Percentiles rank a stretch among this genome's conserved stretches.
Evolutionary conservation across 2,797 vertebrate genomes (phyloP).

Genomic region (Cossypha niveicapilla): DNA sequence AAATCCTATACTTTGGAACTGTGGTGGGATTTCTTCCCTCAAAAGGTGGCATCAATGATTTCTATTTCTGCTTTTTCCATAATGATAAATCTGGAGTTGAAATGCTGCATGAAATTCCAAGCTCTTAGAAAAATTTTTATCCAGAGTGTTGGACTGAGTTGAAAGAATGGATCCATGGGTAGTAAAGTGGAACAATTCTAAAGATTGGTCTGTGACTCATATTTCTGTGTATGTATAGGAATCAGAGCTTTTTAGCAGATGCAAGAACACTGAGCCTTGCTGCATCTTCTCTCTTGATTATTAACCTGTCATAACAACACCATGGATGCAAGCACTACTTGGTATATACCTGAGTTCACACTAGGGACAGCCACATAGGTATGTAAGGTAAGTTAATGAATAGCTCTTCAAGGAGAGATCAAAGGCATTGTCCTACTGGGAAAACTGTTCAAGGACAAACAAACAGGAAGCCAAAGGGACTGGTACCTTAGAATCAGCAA

Average conservation of each 20-base stretch:
- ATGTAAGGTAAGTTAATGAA: background rate
- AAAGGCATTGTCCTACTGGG: background rate
- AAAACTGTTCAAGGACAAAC: background rate
- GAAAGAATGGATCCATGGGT: background rate
- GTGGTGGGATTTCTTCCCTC: background rate
- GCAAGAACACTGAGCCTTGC: background rate
- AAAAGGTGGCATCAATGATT: background rate
- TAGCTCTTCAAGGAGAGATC: background rate
- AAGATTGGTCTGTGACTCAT: background rate
- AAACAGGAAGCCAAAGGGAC: background rate
- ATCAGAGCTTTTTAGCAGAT: background rate
- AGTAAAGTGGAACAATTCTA: background rate
- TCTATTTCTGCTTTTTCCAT: background rate
- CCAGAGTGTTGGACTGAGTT: background rate
- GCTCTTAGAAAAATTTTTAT: background rate
- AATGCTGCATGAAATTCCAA: background rate
- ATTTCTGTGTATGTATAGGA: background rate
- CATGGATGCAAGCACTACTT: background rate
- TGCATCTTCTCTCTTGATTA: background rate
- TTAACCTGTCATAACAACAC: background rate
- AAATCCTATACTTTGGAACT: background rate
- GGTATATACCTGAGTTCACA: background rate
- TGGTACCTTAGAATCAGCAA: constrained; percentile 89
- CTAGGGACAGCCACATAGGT: background rate
- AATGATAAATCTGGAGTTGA: background rate